A percentile compares a stretch with the other conserved stretches of the same genome.
These are phyloP conservation scores for Lophius americanus DNA, from an alignment of 2,797 vertebrate genomes.

Conservation along the genomic window DNA sequence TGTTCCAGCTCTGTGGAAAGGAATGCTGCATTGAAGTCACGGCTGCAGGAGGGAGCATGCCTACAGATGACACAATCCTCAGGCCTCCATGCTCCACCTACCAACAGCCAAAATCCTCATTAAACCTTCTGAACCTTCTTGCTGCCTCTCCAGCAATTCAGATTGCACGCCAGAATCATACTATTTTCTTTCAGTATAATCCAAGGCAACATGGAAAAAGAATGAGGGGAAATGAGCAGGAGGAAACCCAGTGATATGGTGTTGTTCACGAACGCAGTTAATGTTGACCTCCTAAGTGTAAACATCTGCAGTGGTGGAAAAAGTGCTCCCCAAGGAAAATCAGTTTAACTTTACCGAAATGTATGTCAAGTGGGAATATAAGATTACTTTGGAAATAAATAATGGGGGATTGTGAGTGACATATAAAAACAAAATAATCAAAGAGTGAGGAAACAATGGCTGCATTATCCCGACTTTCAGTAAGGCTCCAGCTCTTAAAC, in stretches of 20 bases:
- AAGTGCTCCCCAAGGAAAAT: not conserved
- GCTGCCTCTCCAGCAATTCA: slow-evolving; percentile 32
- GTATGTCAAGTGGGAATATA: not conserved
- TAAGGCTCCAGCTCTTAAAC: not conserved
- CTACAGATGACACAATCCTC: slow-evolving; percentile 83
- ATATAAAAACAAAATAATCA: not conserved
- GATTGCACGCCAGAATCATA: slow-evolving; percentile 10
- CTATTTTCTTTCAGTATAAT: not conserved
- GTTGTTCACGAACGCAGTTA: slow-evolving; percentile 19
- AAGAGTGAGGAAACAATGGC: not conserved
- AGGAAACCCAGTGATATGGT: slow-evolving; percentile 32
- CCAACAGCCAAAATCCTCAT: slow-evolving; percentile 57
- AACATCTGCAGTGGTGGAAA: slow-evolving; percentile 27
- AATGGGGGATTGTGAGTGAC: not conserved
- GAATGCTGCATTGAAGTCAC: slow-evolving; percentile 86
- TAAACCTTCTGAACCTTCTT: slow-evolving; percentile 57
- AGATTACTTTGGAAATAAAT: not conserved
- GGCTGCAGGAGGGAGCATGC: slow-evolving; percentile 82
- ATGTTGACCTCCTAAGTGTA: slow-evolving; percentile 26
- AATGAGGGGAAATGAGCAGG: slow-evolving; percentile 44
- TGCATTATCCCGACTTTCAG: slow-evolving; percentile 2
- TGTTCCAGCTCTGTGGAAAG: slow-evolving; percentile 80
- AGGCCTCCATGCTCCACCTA: slow-evolving; percentile 67
- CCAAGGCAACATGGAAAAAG: slow-evolving; percentile 5
- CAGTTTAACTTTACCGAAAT: not conserved